Conservation (phyloP, 53 echinoderm and acorn worm genomes). For the Echinarachnius parma region DNA sequence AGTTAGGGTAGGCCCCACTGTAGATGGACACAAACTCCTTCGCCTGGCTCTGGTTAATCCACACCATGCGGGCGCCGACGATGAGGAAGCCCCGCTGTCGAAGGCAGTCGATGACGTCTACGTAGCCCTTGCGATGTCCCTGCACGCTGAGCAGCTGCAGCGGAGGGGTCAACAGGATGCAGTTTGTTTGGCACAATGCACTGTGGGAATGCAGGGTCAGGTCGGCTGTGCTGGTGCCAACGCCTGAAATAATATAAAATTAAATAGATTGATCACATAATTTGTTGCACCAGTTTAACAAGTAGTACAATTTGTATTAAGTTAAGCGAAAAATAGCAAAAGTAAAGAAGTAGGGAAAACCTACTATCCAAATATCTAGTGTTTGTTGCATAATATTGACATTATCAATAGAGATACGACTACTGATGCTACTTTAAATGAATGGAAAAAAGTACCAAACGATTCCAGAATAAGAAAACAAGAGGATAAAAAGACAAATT, state of each 20-base stretch:
- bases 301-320: too few species aligned
- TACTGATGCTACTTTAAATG: too few species aligned
- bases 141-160: slow-evolving; percentile 75
- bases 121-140: slow-evolving; percentile 77
- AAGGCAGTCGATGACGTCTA: slow-evolving; percentile 83
- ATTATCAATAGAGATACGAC: too few species aligned
- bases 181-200: slow-evolving; percentile 97
- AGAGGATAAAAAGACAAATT: too few species aligned
- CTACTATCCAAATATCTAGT: too few species aligned
- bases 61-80: slow-evolving; percentile 86
- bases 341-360: too few species aligned
- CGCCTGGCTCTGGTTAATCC: slow-evolving; percentile 72
- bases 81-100: slow-evolving; percentile 70
- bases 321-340: too few species aligned
- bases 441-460: too few species aligned
- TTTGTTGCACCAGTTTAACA: too few species aligned
- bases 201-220: slow-evolving; percentile 60
- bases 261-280: too few species aligned
- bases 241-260: slow-evolving; percentile 40
- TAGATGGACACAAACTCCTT: slow-evolving; percentile 66
- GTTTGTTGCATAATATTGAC: too few species aligned
- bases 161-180: slow-evolving; percentile 86
- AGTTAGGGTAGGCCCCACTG: slow-evolving; percentile 49
- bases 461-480: too few species aligned
- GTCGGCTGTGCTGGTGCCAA: slow-evolving; percentile 50